Evolutionary conservation across 30 jellyfish, hydroid and myxozoan genomes (phyloP), one percentile per base, ranked within the genome.

Genomic region (Cassiopea andromeda): DNA sequence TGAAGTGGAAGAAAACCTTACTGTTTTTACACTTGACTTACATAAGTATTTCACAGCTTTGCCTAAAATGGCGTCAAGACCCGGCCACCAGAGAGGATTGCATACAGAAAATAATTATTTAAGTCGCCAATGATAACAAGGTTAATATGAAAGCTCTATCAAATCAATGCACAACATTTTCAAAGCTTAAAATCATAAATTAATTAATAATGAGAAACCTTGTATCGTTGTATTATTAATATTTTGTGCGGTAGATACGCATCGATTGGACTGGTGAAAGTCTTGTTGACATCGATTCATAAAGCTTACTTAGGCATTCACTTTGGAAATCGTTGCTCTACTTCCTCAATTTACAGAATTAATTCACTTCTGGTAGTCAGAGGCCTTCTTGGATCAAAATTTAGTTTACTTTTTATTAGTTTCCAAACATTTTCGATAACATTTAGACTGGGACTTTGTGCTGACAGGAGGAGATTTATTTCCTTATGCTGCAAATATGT

Each of bases 351-450:
- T 80, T 46, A 60, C 73, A 16, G 45, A 49, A 80, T 60, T 2
- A 80, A 60, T 60, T 80, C 79, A 61, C 60, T 44, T 64, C 60
- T 80, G 89, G 78, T 59, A 57, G 60, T 80, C 44, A 80, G 89
- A 14, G 64, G 67, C 59, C 89, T 64, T 57, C 89, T 58, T 43
- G 50, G 16, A 80, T 80, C 89, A 61, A 46, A 46, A n/a, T 80
- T 57, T 44, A 58, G 54, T 60, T 60, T 80, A 0, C 45, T 67
- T 6, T 58, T 48, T 47, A 78, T 78, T 67, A 10, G 58, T 1
- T 46, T 19, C 90, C 84, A 81, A 45, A 81, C 82, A 5, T 83
- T 83, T 71, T 83, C 91, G 48, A 83, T 83, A 74, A 83, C 69
- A 57, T 83, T 83, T 74, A 66, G 48, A 68, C 44, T 84, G 17